Evolutionary conservation across 2,113 vertebrate species (phyloP).

Genomic region (Potamarius usumacintae): DNA sequence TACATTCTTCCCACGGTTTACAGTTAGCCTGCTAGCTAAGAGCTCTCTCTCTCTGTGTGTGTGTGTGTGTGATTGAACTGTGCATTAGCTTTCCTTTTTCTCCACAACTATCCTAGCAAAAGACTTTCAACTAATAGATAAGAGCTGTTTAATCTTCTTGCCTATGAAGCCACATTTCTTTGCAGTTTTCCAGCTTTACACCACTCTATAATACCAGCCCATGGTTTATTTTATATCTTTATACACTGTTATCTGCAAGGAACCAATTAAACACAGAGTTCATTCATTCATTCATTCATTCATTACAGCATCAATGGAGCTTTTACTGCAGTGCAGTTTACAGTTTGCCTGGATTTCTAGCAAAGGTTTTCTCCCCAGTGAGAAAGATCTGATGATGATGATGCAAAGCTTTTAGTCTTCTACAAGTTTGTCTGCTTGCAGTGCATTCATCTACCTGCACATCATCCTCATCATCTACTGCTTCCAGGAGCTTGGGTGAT

Average conservation of each 20-base stretch:
- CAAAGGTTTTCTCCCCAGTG: background rate
- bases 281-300: background rate
- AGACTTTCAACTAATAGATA: too few relatives aligned
- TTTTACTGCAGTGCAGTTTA: slow-evolving; percentile 11
- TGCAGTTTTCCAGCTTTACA: background rate
- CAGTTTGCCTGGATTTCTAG: background rate
- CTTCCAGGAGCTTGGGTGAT: too few relatives aligned
- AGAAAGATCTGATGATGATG: too few relatives aligned
- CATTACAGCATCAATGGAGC: background rate
- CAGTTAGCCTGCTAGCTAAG: slow-evolving; percentile 1
- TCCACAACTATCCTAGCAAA: background rate
- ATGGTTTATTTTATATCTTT: background rate
- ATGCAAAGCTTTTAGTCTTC: too few relatives aligned
- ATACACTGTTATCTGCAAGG: background rate
- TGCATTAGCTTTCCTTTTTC: background rate
- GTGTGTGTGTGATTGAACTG: background rate
- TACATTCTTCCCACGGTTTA: background rate
- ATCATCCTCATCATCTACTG: too few relatives aligned
- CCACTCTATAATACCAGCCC: background rate
- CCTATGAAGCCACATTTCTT: background rate
- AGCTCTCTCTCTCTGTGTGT: background rate
- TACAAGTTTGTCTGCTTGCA: too few relatives aligned
- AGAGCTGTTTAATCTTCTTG: background rate
- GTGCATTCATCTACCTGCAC: too few relatives aligned
- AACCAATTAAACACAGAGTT: background rate